These are phyloP conservation scores for Megaustenia siamemsis DNA, from an alignment of 2,888 invertebrate species.

Conservation along the genomic window DNA sequence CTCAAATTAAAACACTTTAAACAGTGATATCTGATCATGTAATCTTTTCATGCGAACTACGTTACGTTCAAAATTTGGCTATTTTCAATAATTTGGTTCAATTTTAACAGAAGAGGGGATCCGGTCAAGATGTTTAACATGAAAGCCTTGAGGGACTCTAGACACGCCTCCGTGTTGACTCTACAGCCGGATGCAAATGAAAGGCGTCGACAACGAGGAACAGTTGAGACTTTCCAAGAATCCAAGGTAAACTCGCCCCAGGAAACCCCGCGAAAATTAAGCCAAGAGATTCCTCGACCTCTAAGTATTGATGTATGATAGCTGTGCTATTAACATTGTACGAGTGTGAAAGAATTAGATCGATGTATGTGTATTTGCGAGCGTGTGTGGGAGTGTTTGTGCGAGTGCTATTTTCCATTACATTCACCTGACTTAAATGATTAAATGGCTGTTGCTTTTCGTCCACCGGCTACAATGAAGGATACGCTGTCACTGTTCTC, in stretches of 20 bases:
- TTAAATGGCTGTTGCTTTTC: too few relatives aligned
- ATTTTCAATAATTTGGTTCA: neutral
- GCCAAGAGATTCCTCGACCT: neutral
- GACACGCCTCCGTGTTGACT: neutral
- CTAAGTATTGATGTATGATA: conserved; percentile 25
- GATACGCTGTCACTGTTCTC: too few relatives aligned
- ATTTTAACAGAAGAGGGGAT: neutral
- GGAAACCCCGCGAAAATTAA: neutral
- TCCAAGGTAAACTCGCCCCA: neutral
- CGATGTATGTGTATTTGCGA: too few relatives aligned
- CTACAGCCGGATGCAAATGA: neutral
- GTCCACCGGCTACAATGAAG: too few relatives aligned
- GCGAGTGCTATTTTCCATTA: too few relatives aligned
- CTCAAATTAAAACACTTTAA: too few relatives aligned
- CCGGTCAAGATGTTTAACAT: conserved; percentile 29
- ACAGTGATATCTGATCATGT: neutral
- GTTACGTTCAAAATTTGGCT: neutral
- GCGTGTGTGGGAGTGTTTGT: too few relatives aligned
- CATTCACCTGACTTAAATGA: too few relatives aligned
- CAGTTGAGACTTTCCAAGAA: neutral
- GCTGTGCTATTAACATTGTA: too few relatives aligned
- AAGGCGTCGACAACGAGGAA: neutral
- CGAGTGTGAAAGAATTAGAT: too few relatives aligned
- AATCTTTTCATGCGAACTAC: neutral
- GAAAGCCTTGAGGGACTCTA: conserved; percentile 1